Base-by-base conservation (phyloP, 2,797 vertebrate species). In the Acipenser ruthenus region DNA sequence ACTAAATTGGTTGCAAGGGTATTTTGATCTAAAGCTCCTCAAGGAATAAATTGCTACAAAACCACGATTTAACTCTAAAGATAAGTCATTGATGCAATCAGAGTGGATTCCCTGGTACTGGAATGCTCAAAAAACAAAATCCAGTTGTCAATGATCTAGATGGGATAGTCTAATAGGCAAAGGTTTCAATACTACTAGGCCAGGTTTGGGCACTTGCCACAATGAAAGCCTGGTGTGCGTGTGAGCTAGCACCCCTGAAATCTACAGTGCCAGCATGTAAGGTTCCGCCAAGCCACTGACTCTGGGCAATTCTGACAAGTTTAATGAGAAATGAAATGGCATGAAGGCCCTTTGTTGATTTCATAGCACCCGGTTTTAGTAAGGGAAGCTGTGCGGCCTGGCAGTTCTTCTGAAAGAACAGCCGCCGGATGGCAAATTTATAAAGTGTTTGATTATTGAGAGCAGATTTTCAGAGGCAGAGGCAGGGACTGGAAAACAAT, bases 331-430 rank as follows among this genome's bases (percentile, higher is more conserved):
- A 66, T 10, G n/a, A 37, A 50, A 10, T 10, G 47, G 47, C 9
- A 6, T 60, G 65, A 48, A 66, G 6, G 59, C 48, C 10, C 52
- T 47, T 53, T 18, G 53, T 50, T 64, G 15, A 65, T 48, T 9
- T n/a, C 23, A 66, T 8, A 60, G 58, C 3, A 9, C 56, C 65
- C 49, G 51, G 10, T 6, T 48, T 66, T 59, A 11, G 3, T n/a
- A 50, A 62, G 10, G 37, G 37, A 65, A 50, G 23, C 37, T 18
- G 10, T n/a, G n/a, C 50, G 13, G 47, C 12, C 55, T 66, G 65
- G 53, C 55, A 18, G n/a, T 7, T 60, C 48, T 66, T 66, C 65
- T 66, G 37, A 66, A 66, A 9, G 49, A 58, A 50, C 49, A 10
- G 6, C n/a, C 59, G 50, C 5, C 10, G 13, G 23, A 7, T 60